Conservation (phyloP, 2,888 invertebrate species). For the Aporophyla nigra region DNA sequence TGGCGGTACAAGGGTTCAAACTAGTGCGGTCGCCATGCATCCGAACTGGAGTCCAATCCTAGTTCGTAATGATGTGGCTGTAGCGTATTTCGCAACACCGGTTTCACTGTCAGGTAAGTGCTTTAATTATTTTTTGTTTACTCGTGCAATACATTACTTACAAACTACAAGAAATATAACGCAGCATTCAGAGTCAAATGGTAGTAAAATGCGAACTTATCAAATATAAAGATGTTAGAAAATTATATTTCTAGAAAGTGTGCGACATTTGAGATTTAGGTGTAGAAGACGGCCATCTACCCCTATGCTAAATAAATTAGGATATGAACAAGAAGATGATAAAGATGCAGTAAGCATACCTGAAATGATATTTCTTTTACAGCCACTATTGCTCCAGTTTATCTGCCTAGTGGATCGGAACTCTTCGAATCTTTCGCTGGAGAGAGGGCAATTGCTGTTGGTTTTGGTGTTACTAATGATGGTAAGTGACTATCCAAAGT, state of each 20-base stretch:
- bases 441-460: conserved; percentile 58
- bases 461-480: conserved; percentile 73
- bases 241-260: too few species aligned
- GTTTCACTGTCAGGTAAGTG: conserved; percentile 72
- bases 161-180: too few species aligned
- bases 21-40: conserved; percentile 71
- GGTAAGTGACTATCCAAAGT: conserved; percentile 64
- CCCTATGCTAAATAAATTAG: too few species aligned
- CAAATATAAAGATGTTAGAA: too few species aligned
- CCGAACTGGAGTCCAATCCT: conserved; percentile 72
- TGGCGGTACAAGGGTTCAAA: conserved; percentile 75
- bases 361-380: conserved; percentile 38
- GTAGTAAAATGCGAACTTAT: too few species aligned
- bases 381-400: conserved; percentile 70
- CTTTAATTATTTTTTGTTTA: background rate
- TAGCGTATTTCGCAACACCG: conserved; percentile 72
- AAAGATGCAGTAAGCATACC: too few species aligned
- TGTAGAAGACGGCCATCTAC: too few species aligned
- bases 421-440: conserved; percentile 67
- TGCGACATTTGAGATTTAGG: too few species aligned
- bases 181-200: too few species aligned
- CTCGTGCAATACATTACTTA: too few species aligned
- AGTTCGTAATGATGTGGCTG: conserved; percentile 75
- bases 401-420: conserved; percentile 70
- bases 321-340: too few species aligned